Conservation (phyloP, 2,888 invertebrate genomes). For the Cryptocheilus praepositus region DNA sequence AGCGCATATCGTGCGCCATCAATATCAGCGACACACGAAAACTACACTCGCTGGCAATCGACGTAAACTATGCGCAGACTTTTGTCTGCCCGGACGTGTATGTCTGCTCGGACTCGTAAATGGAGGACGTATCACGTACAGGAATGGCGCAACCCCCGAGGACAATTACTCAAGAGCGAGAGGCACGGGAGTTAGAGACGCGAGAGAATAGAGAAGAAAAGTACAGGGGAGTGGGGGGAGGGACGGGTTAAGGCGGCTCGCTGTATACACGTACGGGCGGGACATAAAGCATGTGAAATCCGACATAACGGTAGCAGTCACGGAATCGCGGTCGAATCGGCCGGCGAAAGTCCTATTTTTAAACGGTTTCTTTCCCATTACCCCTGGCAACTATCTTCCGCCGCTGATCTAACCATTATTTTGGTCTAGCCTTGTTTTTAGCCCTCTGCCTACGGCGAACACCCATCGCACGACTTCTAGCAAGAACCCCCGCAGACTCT, state of each 20-base stretch:
- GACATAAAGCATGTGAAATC: slow-evolving; percentile 54
- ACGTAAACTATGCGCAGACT: too few relatives aligned
- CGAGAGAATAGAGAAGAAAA: not conserved
- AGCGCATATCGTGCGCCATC: too few relatives aligned
- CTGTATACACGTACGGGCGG: slow-evolving; percentile 37
- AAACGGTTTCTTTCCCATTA: slow-evolving; percentile 70
- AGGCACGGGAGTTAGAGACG: not conserved
- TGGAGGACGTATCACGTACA: slow-evolving; percentile 29
- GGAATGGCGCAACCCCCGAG: slow-evolving; percentile 22
- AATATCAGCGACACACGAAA: slow-evolving; percentile 3
- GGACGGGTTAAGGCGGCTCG: slow-evolving; percentile 16
- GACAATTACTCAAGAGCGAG: slow-evolving; percentile 14
- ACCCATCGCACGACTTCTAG: slow-evolving; percentile 1
- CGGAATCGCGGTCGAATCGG: slow-evolving; percentile 61
- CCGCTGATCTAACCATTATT: slow-evolving; percentile 70
- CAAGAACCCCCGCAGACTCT: slow-evolving; percentile 30
- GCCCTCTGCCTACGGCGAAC: slow-evolving; percentile 35
- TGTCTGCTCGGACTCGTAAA: slow-evolving; percentile 31
- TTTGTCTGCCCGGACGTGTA: slow-evolving; percentile 4
- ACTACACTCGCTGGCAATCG: slow-evolving; percentile 14
- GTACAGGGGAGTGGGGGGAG: not conserved
- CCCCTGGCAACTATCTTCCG: slow-evolving; percentile 70
- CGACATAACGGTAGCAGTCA: slow-evolving; percentile 67
- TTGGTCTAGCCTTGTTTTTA: slow-evolving; percentile 71
- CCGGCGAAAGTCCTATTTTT: slow-evolving; percentile 68